Evolutionary conservation across 2,113 vertebrate genomes (phyloP).

Genomic region (Oxyura jamaicensis): DNA sequence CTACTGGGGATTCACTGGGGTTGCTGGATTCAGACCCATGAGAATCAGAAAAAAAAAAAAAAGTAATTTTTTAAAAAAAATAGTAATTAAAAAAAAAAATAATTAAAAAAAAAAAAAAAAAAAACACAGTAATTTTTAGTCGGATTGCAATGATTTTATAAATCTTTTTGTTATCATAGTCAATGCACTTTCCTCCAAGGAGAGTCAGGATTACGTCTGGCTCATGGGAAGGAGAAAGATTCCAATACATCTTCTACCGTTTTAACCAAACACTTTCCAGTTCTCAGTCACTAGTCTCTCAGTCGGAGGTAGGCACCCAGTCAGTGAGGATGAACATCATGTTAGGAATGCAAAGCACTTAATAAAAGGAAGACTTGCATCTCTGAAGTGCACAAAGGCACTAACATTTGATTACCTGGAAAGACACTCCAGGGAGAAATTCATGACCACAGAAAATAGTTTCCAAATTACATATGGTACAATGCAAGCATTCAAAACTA

Average conservation of each 20-base stretch:
- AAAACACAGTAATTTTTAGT: background rate
- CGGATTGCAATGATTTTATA: background rate
- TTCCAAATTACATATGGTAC: background rate
- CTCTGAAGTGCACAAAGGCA: constrained; percentile 2
- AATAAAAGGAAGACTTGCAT: constrained; percentile 37
- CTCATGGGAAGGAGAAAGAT: background rate
- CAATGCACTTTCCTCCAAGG: background rate
- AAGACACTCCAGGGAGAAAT: constrained; percentile 16
- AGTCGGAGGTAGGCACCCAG: background rate
- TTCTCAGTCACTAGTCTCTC: background rate
- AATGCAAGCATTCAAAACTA: background rate
- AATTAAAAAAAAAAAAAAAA: background rate
- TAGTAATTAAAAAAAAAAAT: background rate
- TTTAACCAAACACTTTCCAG: background rate
- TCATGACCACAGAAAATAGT: constrained; percentile 27
- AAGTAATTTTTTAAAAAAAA: no score
- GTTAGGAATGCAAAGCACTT: constrained; percentile 40
- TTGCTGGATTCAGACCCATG: background rate
- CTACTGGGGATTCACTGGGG: background rate
- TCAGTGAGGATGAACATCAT: constrained; percentile 16
- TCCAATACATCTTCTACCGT: background rate
- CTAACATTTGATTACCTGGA: constrained; percentile 36
- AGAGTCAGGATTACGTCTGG: background rate
- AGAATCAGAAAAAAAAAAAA: background rate
- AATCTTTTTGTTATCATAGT: background rate